Percentiles rank a stretch among this genome's conserved stretches.
Conservation (phyloP, 2,113 vertebrate species). For the Sander lucioperca region DNA sequence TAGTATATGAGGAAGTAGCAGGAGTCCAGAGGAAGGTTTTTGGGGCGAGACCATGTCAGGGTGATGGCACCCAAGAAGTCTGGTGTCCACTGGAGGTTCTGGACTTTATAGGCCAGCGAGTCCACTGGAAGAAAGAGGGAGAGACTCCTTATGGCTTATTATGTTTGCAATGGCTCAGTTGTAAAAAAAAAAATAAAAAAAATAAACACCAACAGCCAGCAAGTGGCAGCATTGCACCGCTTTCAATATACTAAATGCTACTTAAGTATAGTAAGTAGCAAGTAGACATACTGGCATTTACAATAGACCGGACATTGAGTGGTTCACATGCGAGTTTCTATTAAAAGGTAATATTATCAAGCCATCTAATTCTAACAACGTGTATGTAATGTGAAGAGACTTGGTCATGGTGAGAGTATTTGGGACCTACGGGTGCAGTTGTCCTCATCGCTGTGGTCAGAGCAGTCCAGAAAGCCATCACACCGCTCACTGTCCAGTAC, state of each 20-base stretch:
- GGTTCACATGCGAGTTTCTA: background rate
- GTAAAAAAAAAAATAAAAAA: background rate
- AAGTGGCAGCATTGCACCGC: conserved; percentile 36
- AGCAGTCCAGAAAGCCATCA: conserved; percentile 95
- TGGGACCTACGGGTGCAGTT: conserved; percentile 89
- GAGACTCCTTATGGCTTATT: background rate
- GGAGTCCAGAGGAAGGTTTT: conserved; percentile 89
- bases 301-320: background rate
- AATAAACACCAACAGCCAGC: conserved; percentile 10
- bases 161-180: background rate
- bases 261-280: too few relatives aligned
- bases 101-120: conserved; percentile 91
- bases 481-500: conserved; percentile 87
- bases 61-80: conserved; percentile 91
- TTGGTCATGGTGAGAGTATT: too few relatives aligned
- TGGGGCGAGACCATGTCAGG: conserved; percentile 93
- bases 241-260: background rate
- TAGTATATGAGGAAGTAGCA: conserved; percentile 94
- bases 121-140: conserved; percentile 80
- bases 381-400: background rate
- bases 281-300: background rate
- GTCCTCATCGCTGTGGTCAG: conserved; percentile 92
- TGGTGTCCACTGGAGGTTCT: conserved; percentile 94
- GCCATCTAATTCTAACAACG: background rate
- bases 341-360: background rate